These are phyloP conservation scores for Ondatra zibethicus DNA, from an alignment of 2,113 vertebrate genomes.

Conservation along the genomic window DNA sequence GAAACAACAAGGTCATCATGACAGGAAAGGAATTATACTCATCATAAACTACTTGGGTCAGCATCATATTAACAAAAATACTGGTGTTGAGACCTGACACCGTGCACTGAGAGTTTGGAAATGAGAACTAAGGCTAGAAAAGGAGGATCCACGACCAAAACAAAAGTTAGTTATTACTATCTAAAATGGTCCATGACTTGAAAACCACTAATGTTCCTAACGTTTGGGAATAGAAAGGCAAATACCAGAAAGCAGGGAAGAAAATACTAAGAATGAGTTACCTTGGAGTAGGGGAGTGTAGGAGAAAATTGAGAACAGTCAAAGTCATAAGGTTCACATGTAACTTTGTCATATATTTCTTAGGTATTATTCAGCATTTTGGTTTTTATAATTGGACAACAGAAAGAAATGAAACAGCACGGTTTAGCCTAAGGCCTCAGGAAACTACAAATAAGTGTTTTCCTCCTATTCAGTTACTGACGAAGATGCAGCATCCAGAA, in stretches of 20 bases:
- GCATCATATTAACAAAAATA: conserved; percentile 18
- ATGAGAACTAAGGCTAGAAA: not conserved
- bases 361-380: not conserved
- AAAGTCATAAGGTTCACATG: not conserved
- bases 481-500: not conserved
- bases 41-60: not conserved
- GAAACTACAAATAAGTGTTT: not conserved
- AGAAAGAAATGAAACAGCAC: not conserved
- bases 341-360: not conserved
- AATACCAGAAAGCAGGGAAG: not conserved
- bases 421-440: not conserved
- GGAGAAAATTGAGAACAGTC: not conserved
- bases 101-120: not conserved
- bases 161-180: not conserved
- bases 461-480: not conserved
- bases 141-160: not conserved
- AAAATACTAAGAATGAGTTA: not conserved
- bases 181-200: not conserved
- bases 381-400: conserved; percentile 21
- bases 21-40: not conserved
- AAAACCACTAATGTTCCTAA: not conserved
- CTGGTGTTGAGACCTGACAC: not conserved
- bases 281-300: not conserved
- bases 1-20: not conserved
- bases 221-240: conserved; percentile 1